Evolutionary conservation across 2,113 vertebrate species (phyloP), one percentile per base, ranked within the genome.

Genomic region (Bubalus kerabau): DNA sequence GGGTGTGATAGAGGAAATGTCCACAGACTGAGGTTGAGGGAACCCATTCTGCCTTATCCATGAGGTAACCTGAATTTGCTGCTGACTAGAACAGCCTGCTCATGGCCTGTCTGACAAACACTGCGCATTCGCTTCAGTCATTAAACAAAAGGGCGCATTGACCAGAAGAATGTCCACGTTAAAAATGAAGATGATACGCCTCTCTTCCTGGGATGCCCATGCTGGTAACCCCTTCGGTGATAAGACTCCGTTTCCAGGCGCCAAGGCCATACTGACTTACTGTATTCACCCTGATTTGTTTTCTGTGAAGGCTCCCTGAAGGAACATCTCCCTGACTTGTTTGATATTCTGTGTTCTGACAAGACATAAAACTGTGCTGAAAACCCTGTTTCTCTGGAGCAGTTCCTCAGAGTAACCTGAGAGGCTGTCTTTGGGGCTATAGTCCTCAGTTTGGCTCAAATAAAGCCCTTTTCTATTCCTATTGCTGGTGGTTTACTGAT

Each of bases 401-500:
- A 81, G 9, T 12, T 52, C 48, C 48, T n/a, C 28, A 11, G 48
- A 52, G 48, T 52, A 13, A 7, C 6, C 30, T 3, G 28, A 52
- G 46, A 81, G 46, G 46, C 4, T 52, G 16, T 50, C 9, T 50
- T 81, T 1, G 7, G 28, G 30, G 9, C 30, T 13, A 23, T 23
- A 13, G 5, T 4, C 9, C 17, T 82, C 30, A 52, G 80, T 52
- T 13, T 23, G 30, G 48, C 48, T 32, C 80, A 52, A 13, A 82
- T 52, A 82, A 52, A 81, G 23, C 80, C 30, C 80, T 82, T 23
- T 52, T n/a, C 30, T n/a, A 14, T 54, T n/a, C 12, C 50, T n/a
- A 2, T 54, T 23, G 7, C 0, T 6, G 80, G 6, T 14, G 32
- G 48, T 1, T 52, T 50, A 12, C 52, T 54, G 30, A n/a, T 11